These are phyloP conservation scores for Lithophane leautieri DNA, from an alignment of 2,888 invertebrate species.

Conservation along the genomic window DNA sequence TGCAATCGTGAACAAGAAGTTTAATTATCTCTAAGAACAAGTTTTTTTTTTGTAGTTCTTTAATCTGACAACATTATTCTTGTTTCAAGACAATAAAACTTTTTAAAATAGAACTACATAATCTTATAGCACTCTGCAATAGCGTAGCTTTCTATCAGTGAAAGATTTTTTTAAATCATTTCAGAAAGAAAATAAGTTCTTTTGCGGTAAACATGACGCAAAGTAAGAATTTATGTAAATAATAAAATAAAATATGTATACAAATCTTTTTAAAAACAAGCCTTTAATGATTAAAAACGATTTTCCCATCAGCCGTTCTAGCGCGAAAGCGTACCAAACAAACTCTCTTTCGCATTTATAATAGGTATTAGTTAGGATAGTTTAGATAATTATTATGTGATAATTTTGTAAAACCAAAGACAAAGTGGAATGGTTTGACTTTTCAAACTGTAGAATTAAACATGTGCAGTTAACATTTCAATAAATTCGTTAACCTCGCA, in stretches of 20 bases:
- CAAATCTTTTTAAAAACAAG: too few relatives aligned
- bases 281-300: too few relatives aligned
- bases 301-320: too few relatives aligned
- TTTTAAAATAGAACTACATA: background rate
- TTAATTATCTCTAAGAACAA: background rate
- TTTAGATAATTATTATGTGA: background rate
- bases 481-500: constrained; percentile 18
- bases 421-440: background rate
- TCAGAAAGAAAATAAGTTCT: too few relatives aligned
- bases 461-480: background rate
- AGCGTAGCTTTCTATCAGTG: background rate
- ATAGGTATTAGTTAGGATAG: too few relatives aligned
- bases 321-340: too few relatives aligned
- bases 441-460: background rate
- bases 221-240: too few relatives aligned
- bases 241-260: too few relatives aligned
- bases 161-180: background rate
- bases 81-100: background rate
- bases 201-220: too few relatives aligned
- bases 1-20: background rate
- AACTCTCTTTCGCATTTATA: too few relatives aligned
- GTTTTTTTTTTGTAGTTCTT: constrained; percentile 3
- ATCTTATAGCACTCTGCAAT: background rate
- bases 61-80: background rate
- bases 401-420: background rate